Conservation (phyloP, 2,888 invertebrate genomes). For the Caenorhabditis auriculariae region DNA sequence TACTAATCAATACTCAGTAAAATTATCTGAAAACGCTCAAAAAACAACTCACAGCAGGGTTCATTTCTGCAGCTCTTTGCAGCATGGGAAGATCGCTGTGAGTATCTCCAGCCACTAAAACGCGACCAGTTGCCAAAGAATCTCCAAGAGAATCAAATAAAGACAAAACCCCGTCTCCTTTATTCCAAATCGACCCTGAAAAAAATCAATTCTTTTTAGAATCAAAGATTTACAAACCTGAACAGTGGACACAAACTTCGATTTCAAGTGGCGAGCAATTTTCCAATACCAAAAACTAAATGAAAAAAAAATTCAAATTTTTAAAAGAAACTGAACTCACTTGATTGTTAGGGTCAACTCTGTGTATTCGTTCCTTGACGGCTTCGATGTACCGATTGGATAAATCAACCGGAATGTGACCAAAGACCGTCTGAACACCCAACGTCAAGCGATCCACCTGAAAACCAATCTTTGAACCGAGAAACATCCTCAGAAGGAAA, state of each 20-base stretch:
- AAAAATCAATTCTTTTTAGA: neutral
- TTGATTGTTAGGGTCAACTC: conserved; percentile 56
- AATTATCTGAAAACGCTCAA: no score
- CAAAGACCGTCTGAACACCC: conserved; percentile 62
- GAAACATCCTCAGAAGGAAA: neutral
- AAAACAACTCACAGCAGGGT: conserved; percentile 44
- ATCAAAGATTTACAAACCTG: conserved; percentile 30
- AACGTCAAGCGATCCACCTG: conserved; percentile 60
- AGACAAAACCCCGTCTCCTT: conserved; percentile 41
- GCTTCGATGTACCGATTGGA: conserved; percentile 55
- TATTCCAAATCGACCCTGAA: conserved; percentile 37
- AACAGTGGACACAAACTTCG: conserved; percentile 52
- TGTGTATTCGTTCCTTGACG: conserved; percentile 54
- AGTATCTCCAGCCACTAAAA: conserved; percentile 63
- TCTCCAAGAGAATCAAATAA: conserved; percentile 29
- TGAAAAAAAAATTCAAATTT: neutral
- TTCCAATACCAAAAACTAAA: conserved; percentile 53
- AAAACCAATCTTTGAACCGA: neutral
- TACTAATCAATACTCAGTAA: no score
- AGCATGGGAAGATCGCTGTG: conserved; percentile 62
- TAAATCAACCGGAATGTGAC: conserved; percentile 49
- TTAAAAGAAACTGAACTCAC: conserved; percentile 11
- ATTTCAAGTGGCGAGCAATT: conserved; percentile 59
- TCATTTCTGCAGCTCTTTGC: conserved; percentile 41
- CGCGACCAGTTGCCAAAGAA: conserved; percentile 33